phyloP scores from a whole-genome alignment of 53 echinoderm and acorn worm species.

The Patiria pectinifera region DNA sequence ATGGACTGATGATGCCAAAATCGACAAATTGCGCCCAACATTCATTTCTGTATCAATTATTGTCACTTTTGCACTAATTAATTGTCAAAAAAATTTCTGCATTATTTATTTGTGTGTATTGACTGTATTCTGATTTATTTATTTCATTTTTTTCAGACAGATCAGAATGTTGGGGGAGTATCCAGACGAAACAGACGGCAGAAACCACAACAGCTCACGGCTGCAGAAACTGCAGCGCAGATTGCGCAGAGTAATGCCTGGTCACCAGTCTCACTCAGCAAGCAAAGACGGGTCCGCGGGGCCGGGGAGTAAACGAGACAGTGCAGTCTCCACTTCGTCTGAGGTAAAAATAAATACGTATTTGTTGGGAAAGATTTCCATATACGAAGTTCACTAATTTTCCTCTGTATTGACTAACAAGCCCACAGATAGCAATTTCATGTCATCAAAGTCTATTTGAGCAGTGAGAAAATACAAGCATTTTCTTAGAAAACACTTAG shows the following conservation, averaged over 20 bases:
- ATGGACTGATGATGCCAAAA: no score
- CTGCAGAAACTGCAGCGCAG: background rate
- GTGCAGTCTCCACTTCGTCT: background rate
- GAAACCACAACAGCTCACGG: background rate
- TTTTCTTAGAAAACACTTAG: no score
- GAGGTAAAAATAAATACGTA: constrained; percentile 24
- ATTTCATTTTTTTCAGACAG: background rate
- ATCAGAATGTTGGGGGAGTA: background rate
- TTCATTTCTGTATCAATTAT: no score
- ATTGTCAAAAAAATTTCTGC: background rate
- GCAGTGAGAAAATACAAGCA: no score
- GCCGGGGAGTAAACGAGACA: background rate
- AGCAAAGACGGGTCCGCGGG: background rate
- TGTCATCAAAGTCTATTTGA: no score
- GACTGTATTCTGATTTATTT: background rate
- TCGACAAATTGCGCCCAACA: no score
- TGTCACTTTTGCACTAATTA: no score
- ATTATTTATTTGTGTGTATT: background rate
- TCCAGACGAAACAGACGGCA: constrained; percentile 16
- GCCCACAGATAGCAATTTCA: no score
- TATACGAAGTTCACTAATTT: no score
- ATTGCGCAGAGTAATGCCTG: background rate
- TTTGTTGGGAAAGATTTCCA: no score
- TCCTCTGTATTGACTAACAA: no score
- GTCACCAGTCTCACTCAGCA: background rate